Evolutionary conservation across 2,113 vertebrate species (phyloP).

Genomic region (Columbina picui): DNA sequence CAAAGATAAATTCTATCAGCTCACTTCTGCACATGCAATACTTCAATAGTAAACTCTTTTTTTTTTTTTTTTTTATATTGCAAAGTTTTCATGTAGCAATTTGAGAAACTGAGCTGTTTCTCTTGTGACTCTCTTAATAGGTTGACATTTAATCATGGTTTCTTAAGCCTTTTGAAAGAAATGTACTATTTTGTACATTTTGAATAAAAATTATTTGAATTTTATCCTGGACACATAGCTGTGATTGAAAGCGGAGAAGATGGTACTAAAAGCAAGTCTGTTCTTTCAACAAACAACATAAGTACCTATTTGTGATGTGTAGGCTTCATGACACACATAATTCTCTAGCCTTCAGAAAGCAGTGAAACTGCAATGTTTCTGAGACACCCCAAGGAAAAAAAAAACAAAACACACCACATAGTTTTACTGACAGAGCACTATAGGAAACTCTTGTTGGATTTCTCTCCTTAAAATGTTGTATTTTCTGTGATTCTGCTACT

Average conservation of each 20-base stretch:
- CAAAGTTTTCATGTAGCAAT: background rate
- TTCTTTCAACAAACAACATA: background rate
- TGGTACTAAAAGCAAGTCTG: background rate
- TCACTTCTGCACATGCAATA: background rate
- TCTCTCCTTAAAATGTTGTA: background rate
- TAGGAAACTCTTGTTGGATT: background rate
- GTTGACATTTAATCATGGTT: background rate
- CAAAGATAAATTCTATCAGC: conserved; percentile 27
- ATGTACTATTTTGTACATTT: background rate
- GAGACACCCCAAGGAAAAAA: background rate
- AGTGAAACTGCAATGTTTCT: background rate
- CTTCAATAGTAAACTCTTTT: background rate
- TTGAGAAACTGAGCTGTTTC: background rate
- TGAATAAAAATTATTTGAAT: background rate
- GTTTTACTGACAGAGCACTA: background rate
- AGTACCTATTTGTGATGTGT: background rate
- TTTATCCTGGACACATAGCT: background rate
- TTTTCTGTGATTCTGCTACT: background rate
- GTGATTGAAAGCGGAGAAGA: background rate
- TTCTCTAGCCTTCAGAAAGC: background rate
- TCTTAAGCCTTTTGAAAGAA: background rate
- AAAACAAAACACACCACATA: too few species aligned
- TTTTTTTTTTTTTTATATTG: too few species aligned
- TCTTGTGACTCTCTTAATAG: background rate
- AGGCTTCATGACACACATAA: background rate